Conservation (phyloP, 2,113 vertebrate genomes). For the Aphyosemion australe region DNA sequence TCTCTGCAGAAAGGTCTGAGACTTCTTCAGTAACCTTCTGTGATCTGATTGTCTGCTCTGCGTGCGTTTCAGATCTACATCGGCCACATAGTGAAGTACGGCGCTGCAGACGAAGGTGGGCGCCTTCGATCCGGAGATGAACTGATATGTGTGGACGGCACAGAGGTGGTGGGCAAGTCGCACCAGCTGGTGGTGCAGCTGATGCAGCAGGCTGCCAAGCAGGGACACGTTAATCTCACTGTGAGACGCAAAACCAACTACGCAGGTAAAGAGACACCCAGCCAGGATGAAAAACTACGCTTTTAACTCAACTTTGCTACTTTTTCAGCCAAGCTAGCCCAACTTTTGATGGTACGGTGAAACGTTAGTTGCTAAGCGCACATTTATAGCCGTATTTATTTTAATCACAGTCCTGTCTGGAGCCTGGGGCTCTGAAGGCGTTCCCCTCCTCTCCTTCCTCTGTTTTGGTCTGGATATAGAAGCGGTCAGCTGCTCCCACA, state of each 20-base stretch:
- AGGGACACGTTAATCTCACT: slow-evolving; percentile 97
- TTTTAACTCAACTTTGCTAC: neutral
- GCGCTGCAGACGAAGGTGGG: slow-evolving; percentile 94
- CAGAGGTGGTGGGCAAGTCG: slow-evolving; percentile 95
- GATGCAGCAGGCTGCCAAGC: slow-evolving; percentile 99
- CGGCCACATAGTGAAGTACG: slow-evolving; percentile 97
- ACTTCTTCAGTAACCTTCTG: neutral
- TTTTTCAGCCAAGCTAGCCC: neutral
- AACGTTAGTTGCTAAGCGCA: slow-evolving; percentile 5
- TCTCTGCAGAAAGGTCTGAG: too few relatives aligned
- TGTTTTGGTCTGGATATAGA: slow-evolving; percentile 26
- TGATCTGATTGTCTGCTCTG: neutral
- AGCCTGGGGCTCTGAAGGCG: neutral
- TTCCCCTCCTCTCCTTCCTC: slow-evolving; percentile 2
- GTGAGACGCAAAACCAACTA: slow-evolving; percentile 94
- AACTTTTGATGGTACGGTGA: neutral
- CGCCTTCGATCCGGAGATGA: slow-evolving; percentile 96
- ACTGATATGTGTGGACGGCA: slow-evolving; percentile 96
- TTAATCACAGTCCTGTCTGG: slow-evolving; percentile 15
- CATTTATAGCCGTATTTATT: slow-evolving; percentile 20
- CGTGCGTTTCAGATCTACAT: slow-evolving; percentile 89
- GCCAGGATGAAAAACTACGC: neutral
- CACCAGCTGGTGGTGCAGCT: slow-evolving; percentile 98
- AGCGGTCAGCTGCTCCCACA: neutral
- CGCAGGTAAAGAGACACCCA: slow-evolving; percentile 80